Percentiles rank a stretch among this genome's conserved stretches.
phyloP scores from a whole-genome alignment of 2,113 vertebrate genomes.

The Varanus salvator region DNA sequence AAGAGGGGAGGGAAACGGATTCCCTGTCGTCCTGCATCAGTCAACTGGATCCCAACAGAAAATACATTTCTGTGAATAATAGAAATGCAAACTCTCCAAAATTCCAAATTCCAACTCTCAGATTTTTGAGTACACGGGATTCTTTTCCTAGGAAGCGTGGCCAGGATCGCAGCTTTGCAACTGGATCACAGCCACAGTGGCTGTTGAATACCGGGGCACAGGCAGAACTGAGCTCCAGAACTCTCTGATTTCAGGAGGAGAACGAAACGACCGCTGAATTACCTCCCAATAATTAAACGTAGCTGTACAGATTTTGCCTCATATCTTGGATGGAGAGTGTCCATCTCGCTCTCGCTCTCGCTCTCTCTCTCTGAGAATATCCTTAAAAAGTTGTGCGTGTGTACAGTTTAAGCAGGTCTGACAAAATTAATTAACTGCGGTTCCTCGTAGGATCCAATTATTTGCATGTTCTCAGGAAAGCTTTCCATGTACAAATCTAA shows the following conservation, averaged over 20 bases:
- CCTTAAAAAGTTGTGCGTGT: background rate
- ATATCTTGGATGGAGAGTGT: background rate
- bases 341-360: background rate
- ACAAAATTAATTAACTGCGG: background rate
- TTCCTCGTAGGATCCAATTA: background rate
- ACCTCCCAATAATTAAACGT: too few species aligned
- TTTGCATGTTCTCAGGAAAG: background rate
- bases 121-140: background rate
- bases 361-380: background rate
- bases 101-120: background rate
- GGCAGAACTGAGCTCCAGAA: background rate
- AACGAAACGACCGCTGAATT: background rate
- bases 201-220: background rate
- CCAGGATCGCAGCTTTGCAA: background rate
- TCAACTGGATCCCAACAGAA: background rate
- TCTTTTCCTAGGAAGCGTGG: background rate
- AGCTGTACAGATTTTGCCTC: background rate
- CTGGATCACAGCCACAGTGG: too few species aligned
- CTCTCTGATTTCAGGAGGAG: background rate
- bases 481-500: background rate
- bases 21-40: background rate
- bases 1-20: background rate
- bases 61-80: too few species aligned
- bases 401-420: background rate
- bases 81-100: background rate